Evolutionary conservation across 2,888 invertebrate genomes (phyloP).

Genomic region (Eupithecia vulgata): DNA sequence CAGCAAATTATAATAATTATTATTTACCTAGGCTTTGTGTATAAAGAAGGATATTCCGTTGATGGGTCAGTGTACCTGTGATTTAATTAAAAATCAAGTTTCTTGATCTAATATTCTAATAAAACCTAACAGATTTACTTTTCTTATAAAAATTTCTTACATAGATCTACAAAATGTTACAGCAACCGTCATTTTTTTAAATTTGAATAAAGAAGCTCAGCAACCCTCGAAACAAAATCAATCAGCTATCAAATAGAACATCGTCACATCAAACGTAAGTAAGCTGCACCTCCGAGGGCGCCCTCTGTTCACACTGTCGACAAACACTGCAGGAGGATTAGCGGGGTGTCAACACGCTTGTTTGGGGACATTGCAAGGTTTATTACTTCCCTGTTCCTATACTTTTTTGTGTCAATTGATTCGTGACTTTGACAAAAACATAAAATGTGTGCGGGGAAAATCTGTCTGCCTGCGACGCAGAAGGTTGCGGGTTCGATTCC

Average conservation of each 20-base stretch:
- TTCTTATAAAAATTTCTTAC: background rate
- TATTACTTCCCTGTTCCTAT: conserved; percentile 31
- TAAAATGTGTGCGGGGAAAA: background rate
- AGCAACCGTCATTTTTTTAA: background rate
- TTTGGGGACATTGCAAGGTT: conserved; percentile 27
- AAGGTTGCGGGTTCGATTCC: too few species aligned
- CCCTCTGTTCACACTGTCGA: conserved; percentile 43
- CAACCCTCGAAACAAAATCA: conserved; percentile 8
- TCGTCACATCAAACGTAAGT: conserved; percentile 30
- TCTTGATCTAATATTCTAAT: background rate
- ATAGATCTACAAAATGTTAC: too few species aligned
- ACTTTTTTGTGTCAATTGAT: background rate
- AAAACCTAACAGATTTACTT: background rate
- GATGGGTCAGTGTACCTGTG: too few species aligned
- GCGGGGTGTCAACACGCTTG: conserved; percentile 42
- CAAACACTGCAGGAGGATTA: conserved; percentile 45
- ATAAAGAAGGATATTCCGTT: background rate
- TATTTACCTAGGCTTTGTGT: background rate
- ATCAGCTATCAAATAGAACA: conserved; percentile 12
- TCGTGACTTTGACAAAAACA: background rate
- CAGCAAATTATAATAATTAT: background rate
- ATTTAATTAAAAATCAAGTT: background rate
- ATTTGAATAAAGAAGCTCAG: conserved; percentile 1
- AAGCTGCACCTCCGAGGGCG: conserved; percentile 9
- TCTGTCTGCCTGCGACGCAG: too few species aligned